Evolutionary conservation across 2,113 vertebrate genomes (phyloP), one percentile per base, ranked within the genome.

Genomic region (Otus sunia): DNA sequence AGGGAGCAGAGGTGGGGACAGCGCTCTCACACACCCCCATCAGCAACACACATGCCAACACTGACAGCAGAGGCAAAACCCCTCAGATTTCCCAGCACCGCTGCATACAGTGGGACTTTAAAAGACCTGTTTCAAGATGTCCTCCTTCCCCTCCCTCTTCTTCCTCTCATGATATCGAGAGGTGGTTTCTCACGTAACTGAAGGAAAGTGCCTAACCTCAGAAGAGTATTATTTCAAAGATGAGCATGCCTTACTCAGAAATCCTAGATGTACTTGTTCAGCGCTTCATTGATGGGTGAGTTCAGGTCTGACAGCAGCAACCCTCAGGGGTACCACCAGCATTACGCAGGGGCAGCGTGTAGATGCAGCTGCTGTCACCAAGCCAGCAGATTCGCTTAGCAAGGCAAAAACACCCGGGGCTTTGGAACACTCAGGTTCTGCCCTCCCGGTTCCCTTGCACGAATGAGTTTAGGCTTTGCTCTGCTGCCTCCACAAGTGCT

Each of bases 81-180:
- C 27, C 12, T 29, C 21, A 14, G 15, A 11, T 10, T 39, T 36
- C 52, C 66, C 60, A n/a, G 12, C 49, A 59, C 55, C 26, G 15
- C 41, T 8, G 47, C 56, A 27, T 3, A 2, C 0, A 6, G 52
- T 1, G 29, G n/a, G 36, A 64, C 27, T 43, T 64, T 10, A 11
- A 30, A 73, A 36, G 7, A 7, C 34, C 63, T 3, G 2, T 21
- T 67, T 29, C n/a, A 2, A 10, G 21, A n/a, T 29, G 13, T 18
- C 63, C 34, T 56, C 58, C 43, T 69, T 87, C 55, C 26, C 56
- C 62, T 66, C 47, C 32, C 18, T 63, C 63, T 3, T 26, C 63
- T n/a, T 62, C 47, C 30, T 53, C n/a, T 69, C 11, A 0, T 0
- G 1, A 37, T 1, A 22, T 37, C 2, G 20, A 55, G 32, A 50